Conservation (phyloP, 1,140 invertebrate genomes). For the Ganaspis sp. region DNA sequence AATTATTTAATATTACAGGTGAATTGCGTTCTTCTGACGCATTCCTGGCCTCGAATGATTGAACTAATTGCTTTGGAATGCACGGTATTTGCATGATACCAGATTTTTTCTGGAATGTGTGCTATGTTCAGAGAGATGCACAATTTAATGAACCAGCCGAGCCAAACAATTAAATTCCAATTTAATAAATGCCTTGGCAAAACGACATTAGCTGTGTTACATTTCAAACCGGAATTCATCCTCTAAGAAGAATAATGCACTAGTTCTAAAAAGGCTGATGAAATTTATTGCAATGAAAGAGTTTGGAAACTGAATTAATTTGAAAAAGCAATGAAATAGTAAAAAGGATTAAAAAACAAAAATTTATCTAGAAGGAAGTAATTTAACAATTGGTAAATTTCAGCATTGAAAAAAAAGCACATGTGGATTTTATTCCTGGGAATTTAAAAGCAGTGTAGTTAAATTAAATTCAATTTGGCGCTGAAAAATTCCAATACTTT, state of each 20-base stretch:
- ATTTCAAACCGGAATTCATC: slow-evolving; percentile 62
- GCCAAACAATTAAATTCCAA: slow-evolving; percentile 68
- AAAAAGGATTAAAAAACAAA: too few species aligned
- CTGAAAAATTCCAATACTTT: not conserved
- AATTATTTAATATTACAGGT: not conserved
- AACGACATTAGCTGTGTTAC: slow-evolving; percentile 59
- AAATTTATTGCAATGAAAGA: not conserved
- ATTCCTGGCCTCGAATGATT: slow-evolving; percentile 24
- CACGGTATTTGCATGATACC: slow-evolving; percentile 14
- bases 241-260: slow-evolving; percentile 11
- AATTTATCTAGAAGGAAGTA: too few species aligned
- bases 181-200: slow-evolving; percentile 67
- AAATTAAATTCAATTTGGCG: not conserved
- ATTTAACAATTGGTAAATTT: too few species aligned
- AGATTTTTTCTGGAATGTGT: slow-evolving; percentile 27
- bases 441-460: not conserved
- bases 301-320: not conserved
- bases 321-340: too few species aligned
- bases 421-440: not conserved
- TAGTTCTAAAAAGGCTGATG: not conserved
- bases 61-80: slow-evolving; percentile 21
- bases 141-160: slow-evolving; percentile 55
- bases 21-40: not conserved
- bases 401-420: too few species aligned
- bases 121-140: slow-evolving; percentile 37